Evolutionary conservation across 2,113 vertebrate species (phyloP).

Genomic region (Hepsetus odoe): DNA sequence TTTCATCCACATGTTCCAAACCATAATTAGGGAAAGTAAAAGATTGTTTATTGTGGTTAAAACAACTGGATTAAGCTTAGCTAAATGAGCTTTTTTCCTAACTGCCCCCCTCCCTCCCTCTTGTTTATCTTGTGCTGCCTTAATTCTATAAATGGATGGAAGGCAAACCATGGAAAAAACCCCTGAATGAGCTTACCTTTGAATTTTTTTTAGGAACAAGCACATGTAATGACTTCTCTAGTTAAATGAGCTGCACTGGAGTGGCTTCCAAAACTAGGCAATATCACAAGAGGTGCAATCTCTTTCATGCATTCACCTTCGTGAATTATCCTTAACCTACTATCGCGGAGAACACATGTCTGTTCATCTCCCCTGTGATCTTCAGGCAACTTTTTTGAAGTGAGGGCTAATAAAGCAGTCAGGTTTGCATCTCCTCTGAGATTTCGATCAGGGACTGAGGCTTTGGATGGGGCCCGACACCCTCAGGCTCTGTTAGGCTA

Average conservation of each 20-base stretch:
- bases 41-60: constrained; percentile 36
- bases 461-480: constrained; percentile 27
- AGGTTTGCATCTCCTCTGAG: constrained; percentile 36
- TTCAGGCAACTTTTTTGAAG: constrained; percentile 18
- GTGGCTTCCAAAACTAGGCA: background rate
- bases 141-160: background rate
- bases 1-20: constrained; percentile 35
- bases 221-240: background rate
- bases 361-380: constrained; percentile 43
- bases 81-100: constrained; percentile 19
- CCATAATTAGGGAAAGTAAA: constrained; percentile 41
- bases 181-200: background rate
- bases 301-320: constrained; percentile 15
- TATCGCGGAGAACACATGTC: constrained; percentile 41
- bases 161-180: background rate
- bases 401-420: constrained; percentile 27
- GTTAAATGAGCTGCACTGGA: background rate
- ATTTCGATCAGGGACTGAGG: constrained; percentile 22
- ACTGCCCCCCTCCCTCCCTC: background rate
- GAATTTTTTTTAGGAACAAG: background rate
- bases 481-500: constrained; percentile 36
- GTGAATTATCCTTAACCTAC: constrained; percentile 19
- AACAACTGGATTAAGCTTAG: constrained; percentile 34
- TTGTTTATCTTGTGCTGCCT: background rate
- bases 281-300: background rate